A percentile compares a stretch with the other conserved stretches of the same genome.
phyloP scores from a whole-genome alignment of 2,113 vertebrate species.

The Cyphomyrus discorhynchus region DNA sequence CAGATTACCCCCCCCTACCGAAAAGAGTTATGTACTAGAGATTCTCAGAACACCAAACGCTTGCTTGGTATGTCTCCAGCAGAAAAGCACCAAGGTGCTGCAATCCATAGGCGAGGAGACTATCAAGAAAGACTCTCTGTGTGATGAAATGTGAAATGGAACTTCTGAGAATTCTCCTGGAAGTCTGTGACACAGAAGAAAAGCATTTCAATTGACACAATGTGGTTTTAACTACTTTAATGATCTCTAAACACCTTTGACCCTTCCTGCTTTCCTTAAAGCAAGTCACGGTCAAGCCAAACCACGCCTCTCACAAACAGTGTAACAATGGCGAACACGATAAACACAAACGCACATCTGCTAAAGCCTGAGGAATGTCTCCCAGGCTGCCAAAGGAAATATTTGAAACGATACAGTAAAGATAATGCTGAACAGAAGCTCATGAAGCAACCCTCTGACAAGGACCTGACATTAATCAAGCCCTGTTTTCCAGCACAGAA shows the following conservation, averaged over 20 bases:
- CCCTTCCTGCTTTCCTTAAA: background rate
- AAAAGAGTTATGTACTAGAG: background rate
- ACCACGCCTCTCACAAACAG: background rate
- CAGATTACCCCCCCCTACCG: background rate
- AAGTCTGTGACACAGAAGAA: background rate
- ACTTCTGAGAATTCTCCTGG: background rate
- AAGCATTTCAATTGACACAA: background rate
- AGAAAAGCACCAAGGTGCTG: background rate
- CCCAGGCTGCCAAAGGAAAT: constrained; percentile 31
- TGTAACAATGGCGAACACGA: background rate
- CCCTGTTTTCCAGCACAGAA: constrained; percentile 28
- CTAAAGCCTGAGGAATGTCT: constrained; percentile 44
- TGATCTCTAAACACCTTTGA: background rate
- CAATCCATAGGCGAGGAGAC: background rate
- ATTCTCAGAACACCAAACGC: background rate
- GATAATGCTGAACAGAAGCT: constrained; percentile 28
- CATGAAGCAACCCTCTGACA: background rate
- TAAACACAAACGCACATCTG: constrained; percentile 7
- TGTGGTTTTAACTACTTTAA: background rate
- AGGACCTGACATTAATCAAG: constrained; percentile 23
- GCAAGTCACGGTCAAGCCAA: background rate
- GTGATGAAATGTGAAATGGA: background rate
- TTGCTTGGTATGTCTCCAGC: background rate
- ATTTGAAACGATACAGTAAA: constrained; percentile 34
- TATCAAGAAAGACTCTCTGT: background rate